These are phyloP conservation scores for Cheilosia grossa DNA, from an alignment of 2,888 invertebrate genomes.

Conservation along the genomic window DNA sequence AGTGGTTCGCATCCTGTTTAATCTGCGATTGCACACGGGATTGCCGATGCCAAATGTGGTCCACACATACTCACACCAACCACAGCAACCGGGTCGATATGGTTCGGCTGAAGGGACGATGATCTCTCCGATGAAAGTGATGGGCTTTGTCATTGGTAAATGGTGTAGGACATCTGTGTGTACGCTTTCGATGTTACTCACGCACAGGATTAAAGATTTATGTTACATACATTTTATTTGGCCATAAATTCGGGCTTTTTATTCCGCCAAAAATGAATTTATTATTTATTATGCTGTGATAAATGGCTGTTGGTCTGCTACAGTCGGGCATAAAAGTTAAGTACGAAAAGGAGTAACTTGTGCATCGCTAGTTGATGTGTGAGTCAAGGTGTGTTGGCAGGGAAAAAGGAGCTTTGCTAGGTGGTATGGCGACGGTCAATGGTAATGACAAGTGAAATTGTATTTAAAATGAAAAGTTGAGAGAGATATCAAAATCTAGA, in stretches of 20 bases:
- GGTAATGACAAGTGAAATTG: no score
- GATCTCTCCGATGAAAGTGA: constrained; percentile 70
- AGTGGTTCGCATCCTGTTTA: constrained; percentile 62
- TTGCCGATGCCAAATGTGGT: not conserved
- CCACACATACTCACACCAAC: not conserved
- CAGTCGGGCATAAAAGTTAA: constrained; percentile 34
- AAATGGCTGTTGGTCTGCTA: constrained; percentile 44
- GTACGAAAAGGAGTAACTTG: no score
- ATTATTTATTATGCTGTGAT: constrained; percentile 74
- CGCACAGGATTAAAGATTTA: constrained; percentile 76
- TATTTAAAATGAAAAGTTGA: no score
- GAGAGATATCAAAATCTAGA: no score
- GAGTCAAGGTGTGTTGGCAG: no score
- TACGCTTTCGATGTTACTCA: constrained; percentile 69
- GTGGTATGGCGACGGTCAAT: no score
- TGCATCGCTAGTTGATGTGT: no score
- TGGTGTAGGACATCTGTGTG: constrained; percentile 65
- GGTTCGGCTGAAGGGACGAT: constrained; percentile 65
- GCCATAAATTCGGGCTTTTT: constrained; percentile 76
- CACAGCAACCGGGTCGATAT: constrained; percentile 54
- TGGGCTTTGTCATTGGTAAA: constrained; percentile 73
- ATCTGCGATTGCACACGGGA: constrained; percentile 62
- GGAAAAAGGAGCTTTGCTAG: no score
- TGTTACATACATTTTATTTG: constrained; percentile 75
- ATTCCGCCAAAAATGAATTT: constrained; percentile 73